Evolutionary conservation across 2,888 invertebrate species (phyloP), one percentile per base, ranked within the genome.

Genomic region (Omphaloscelis lunosa): DNA sequence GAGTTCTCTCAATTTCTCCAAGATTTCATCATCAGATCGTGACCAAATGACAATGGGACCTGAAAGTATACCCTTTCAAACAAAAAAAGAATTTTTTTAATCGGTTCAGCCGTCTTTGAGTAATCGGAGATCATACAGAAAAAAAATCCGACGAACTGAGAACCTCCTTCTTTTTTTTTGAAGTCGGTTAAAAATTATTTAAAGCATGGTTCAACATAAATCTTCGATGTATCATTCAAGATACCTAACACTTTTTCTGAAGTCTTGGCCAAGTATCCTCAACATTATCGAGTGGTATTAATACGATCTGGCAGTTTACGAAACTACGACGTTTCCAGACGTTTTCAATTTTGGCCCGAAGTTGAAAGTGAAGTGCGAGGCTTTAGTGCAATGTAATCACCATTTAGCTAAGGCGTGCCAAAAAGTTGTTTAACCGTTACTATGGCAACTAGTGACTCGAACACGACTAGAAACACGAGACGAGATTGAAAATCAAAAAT

Each of bases 291-390:
- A 80, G 27, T 59, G 27, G 34, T 41, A 15, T 61, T 69, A 78
- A 77, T 58, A 69, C 59, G 56, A 66, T 79, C 69, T 70, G 79
- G 81, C 83, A 83, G 15, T 61, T 48, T 71, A 17, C 56, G n/a
- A 70, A 27, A 61, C 51, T 69, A 41, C 70, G 34, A 11, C 12
- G 63, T 68, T 51, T 70, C 63, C 80, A 82, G 79, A 82, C 84
- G 73, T 71, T 79, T 79, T 74, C 61, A 82, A 82, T 79, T 75
- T 75, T 65, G 45, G 34, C 34, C 72, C 62, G 45, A 58, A 72
- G 27, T 84, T 45, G 80, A 75, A 75, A 79, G 84, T 79, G 84
- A 82, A 79, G 72, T 67, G 71, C 48, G 23, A 58, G 63, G 68
- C 45, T 27, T 53, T 45, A 27, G 34, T 45, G 53, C 53, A 63